Evolutionary conservation across 2,113 vertebrate species (phyloP).

Genomic region (sheep (Ovis aries)): ARS-UI_Ramb_v3.0 NC_056061.1:47376501-47377000

Average conservation of each 20-base stretch:
- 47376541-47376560: conserved; percentile 28
- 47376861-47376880: neutral
- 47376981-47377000: conserved; percentile 37
- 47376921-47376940: conserved; percentile 50
- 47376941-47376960: conserved; percentile 48
- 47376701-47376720: neutral
- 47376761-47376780: neutral
- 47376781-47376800: neutral
- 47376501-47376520: conserved; percentile 52
- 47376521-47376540: conserved; percentile 34
- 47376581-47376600: neutral
- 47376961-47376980: neutral
- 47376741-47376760: conserved; percentile 4
- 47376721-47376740: conserved; percentile 9
- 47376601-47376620: conserved; percentile 2
- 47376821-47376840: neutral
- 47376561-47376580: neutral
- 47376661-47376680: neutral
- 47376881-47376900: neutral
- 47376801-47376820: neutral
- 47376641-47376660: neutral
- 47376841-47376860: neutral
- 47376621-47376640: neutral
- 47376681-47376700: conserved; percentile 2
- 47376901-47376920: conserved; percentile 30